phyloP scores from a whole-genome alignment of 2,888 invertebrate genomes.

The Torymus texanus region DNA sequence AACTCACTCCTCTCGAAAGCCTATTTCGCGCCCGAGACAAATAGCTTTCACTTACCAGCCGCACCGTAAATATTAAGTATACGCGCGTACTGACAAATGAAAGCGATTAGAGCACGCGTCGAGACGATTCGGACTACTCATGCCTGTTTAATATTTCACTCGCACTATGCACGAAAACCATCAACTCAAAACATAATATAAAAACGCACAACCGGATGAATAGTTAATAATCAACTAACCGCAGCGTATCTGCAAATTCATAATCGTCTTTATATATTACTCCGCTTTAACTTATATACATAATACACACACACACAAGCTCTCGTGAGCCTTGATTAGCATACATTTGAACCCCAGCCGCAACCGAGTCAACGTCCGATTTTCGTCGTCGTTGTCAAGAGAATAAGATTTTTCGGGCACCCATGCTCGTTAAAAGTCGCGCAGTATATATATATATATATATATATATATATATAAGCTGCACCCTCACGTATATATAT shows the following conservation, averaged over 20 bases:
- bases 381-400: too few relatives aligned
- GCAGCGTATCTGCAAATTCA: slow-evolving; percentile 30
- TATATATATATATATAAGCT: too few relatives aligned
- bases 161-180: too few relatives aligned
- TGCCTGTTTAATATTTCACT: too few relatives aligned
- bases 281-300: too few relatives aligned
- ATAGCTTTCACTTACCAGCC: slow-evolving; percentile 1
- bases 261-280: background rate
- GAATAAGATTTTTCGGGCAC: slow-evolving; percentile 34
- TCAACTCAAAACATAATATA: background rate
- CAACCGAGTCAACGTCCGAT: slow-evolving; percentile 47
- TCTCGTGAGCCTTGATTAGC: slow-evolving; percentile 34
- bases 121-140: too few relatives aligned
- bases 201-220: background rate
- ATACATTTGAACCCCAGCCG: slow-evolving; percentile 9
- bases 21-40: slow-evolving; percentile 9
- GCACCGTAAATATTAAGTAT: slow-evolving; percentile 20
- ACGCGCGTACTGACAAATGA: slow-evolving; percentile 23
- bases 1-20: background rate
- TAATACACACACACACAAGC: background rate
- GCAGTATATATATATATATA: background rate
- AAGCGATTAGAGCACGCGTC: slow-evolving; percentile 7
- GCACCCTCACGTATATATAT: background rate
- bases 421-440: slow-evolving; percentile 45
- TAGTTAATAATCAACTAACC: slow-evolving; percentile 8